phyloP scores from a whole-genome alignment of 2,113 vertebrate genomes.

The Antennarius striatus region DNA sequence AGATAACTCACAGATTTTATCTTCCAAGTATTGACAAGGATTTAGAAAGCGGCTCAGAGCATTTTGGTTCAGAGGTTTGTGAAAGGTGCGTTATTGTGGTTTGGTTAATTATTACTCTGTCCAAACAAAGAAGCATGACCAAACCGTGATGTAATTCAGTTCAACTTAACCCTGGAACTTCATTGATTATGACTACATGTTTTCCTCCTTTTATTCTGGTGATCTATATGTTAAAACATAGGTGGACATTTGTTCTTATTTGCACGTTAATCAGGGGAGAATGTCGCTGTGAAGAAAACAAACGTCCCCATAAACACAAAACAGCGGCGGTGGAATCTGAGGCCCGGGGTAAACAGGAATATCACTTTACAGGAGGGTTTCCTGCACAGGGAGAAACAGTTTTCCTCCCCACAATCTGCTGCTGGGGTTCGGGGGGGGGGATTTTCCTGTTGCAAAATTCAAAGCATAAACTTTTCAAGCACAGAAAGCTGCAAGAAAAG shows the following conservation, averaged over 20 bases:
- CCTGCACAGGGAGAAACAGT: neutral
- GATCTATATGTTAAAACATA: too few species aligned
- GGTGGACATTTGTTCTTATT: too few species aligned
- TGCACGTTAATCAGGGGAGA: conserved; percentile 7
- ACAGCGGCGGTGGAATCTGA: conserved; percentile 4
- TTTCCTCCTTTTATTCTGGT: neutral
- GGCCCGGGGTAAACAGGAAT: conserved; percentile 10
- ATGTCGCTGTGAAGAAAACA: neutral
- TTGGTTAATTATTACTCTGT: conserved; percentile 55
- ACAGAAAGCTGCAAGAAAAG: neutral
- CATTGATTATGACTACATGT: neutral
- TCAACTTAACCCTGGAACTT: neutral
- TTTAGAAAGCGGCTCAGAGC: conserved; percentile 6
- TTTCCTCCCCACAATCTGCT: conserved; percentile 2
- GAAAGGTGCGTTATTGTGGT: conserved; percentile 30
- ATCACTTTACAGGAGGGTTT: conserved; percentile 1
- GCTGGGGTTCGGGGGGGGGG: too few species aligned
- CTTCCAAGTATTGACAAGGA: conserved; percentile 23
- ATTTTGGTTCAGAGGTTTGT: conserved; percentile 3
- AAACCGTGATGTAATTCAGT: neutral
- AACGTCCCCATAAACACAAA: neutral
- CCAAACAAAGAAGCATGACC: conserved; percentile 16
- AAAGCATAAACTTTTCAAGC: neutral
- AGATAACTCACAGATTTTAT: neutral
- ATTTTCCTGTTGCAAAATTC: neutral